Evolutionary conservation across 2,888 invertebrate species (phyloP), one percentile per base, ranked within the genome.

Genomic region (Ametastegia equiseti): DNA sequence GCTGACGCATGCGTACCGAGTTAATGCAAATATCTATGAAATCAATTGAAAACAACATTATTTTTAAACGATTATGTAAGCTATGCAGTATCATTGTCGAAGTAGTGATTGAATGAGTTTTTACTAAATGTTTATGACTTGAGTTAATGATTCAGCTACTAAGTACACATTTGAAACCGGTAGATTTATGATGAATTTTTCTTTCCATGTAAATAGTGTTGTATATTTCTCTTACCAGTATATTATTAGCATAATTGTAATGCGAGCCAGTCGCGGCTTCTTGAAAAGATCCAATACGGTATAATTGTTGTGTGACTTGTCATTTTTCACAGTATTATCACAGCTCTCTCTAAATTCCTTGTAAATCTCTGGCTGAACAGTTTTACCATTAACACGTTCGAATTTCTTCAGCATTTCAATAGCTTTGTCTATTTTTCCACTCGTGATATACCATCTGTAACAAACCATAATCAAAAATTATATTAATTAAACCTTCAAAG

Each of bases 201-300:
- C 33, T 63, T 33, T 30, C 5, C 4, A 36, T 33, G 11, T 7
- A 4, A 60, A 75, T 23, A 13, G 9, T 39, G 60, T 27, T 19
- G 33, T 19, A 71, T 19, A 19, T 78, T 30, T 73, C 27, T 84
- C 84, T 90, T 87, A 93, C 97, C 97, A 97, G 85, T 97, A 96
- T 6, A 97, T 86, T 85, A 97, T 95, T 39, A 98, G 94, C 1
- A 97, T 92, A 57, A 97, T 92, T 0, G 97, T 96, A 84, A 96
- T 97, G 84, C 94, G 94, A 0, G 97, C 93, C 39, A 97, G 92
- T 0, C 97, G 93, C 0, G 97, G 96, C 0, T 96, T 95, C 86
- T 93, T 95, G 91, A 97, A 97, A 0, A 97, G 93, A 89, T 97
- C 97, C 78, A 97, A 84, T 0, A 97, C 96, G 0, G 97, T 97